Evolutionary conservation across 2,113 vertebrate species (phyloP), one percentile per base, ranked within the genome.

Genomic region (Ptychochromis oligacanthus): DNA sequence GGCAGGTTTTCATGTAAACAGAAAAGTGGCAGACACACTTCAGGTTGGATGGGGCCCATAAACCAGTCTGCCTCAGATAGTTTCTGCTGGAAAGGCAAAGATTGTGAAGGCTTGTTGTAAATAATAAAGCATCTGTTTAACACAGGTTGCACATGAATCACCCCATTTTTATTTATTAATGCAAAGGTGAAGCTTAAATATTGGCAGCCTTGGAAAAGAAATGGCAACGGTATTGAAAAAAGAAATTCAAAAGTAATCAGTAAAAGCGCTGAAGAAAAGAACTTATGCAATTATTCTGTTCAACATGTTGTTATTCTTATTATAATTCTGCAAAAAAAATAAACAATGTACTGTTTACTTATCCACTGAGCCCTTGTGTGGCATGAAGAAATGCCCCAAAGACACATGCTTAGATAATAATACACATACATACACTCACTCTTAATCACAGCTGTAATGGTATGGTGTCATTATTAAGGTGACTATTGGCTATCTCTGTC

Each of bases 401-500:
- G 15, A 31, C 24, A 43, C 4, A 2, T 54, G 46, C 67, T 54
- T 0, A 2, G 26, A 17, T 18, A 9, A 31, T 65, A 26, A 54
- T 31, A 18, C 65, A 70, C 17, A 70, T 13, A 57, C 20, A 31
- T 10, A 22, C 14, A 22, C 4, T 34, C 0, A 9, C 43, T 65
- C 20, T 49, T 72, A 70, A 80, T 83, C 43, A 87, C 85, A 64
- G 31, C 59, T 82, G 43, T 76, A 85, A 88, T 65, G 55, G 3
- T 9, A 57, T 80, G 43, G 57, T 49, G 60, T 80, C 87, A 36
- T 90, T 75, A 81, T 76, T 54, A 82, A 54, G 74, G 86, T 82
- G 57, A 64, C 34, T 91, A 92, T 93, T 92, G 91, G 91, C 38
- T 92, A 89, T 81, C 24, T 70, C 34, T 70, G 78, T 52, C 83